These are phyloP conservation scores for Copidosoma aretas DNA, from an alignment of 2,888 invertebrate species.

Conservation along the genomic window DNA sequence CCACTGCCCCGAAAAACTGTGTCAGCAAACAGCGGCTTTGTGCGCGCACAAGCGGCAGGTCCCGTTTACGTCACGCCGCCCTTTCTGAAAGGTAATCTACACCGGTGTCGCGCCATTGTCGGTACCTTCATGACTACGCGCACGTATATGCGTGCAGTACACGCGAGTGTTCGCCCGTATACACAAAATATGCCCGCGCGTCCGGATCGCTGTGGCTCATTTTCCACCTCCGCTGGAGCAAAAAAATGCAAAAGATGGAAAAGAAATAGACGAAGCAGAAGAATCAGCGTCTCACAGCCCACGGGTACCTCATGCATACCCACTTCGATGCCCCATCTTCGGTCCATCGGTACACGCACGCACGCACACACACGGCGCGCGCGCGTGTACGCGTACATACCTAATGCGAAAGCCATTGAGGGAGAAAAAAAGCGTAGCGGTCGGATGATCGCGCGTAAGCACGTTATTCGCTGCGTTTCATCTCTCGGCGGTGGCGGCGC, in stretches of 20 bases:
- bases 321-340: too few species aligned
- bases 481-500: conserved; percentile 32
- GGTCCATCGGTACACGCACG: too few species aligned
- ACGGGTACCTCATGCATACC: too few species aligned
- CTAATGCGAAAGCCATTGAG: conserved; percentile 15
- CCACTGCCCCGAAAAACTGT: conserved; percentile 51
- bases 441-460: conserved; percentile 61
- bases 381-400: background rate
- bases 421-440: conserved; percentile 47
- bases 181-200: background rate
- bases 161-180: background rate
- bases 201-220: too few species aligned
- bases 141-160: background rate
- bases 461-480: conserved; percentile 60
- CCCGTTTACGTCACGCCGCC: conserved; percentile 60
- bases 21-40: conserved; percentile 60
- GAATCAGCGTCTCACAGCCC: too few species aligned
- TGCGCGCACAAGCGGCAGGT: conserved; percentile 50
- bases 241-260: background rate
- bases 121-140: background rate
- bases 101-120: conserved; percentile 47
- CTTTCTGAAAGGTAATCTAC: conserved; percentile 63
- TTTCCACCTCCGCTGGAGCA: background rate
- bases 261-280: background rate
- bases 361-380: too few species aligned